A percentile compares a stretch with the other conserved stretches of the same genome.
Evolutionary conservation across 2,113 vertebrate species (phyloP).

Genomic region (Lophochroa leadbeateri): DNA sequence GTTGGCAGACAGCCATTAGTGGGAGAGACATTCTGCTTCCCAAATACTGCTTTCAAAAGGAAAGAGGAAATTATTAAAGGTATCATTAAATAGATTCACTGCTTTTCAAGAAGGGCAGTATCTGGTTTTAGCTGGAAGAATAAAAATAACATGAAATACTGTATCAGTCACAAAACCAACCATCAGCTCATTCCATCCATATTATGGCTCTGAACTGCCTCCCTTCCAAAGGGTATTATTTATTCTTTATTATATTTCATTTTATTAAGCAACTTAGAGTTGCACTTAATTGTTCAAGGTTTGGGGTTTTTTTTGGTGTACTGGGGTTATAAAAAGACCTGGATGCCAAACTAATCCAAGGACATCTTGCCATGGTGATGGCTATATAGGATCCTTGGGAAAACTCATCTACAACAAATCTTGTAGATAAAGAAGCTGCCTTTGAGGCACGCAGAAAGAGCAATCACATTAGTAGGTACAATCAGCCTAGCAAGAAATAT

Average conservation of each 20-base stretch:
- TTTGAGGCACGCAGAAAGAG: background rate
- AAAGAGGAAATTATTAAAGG: conserved; percentile 9
- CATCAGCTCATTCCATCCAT: background rate
- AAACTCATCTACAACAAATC: background rate
- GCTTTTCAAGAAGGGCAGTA: background rate
- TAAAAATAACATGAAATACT: conserved; percentile 39
- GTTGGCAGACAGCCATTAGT: conserved; percentile 30
- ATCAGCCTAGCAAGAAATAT: background rate
- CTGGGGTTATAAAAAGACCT: background rate
- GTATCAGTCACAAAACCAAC: background rate
- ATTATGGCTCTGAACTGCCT: background rate
- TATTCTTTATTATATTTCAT: background rate
- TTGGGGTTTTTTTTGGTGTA: background rate
- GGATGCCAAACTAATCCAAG: background rate
- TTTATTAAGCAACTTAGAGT: background rate
- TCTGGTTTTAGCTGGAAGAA: conserved; percentile 16
- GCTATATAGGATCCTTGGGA: background rate
- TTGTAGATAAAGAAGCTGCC: background rate
- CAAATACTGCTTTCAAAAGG: background rate
- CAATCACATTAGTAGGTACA: background rate
- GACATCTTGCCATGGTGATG: background rate
- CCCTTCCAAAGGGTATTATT: background rate
- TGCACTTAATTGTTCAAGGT: background rate
- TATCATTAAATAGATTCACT: conserved; percentile 25
- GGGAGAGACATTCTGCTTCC: conserved; percentile 35